Conservation (phyloP, 1,140 invertebrate genomes). For the Globodera ellingtonae region DNA sequence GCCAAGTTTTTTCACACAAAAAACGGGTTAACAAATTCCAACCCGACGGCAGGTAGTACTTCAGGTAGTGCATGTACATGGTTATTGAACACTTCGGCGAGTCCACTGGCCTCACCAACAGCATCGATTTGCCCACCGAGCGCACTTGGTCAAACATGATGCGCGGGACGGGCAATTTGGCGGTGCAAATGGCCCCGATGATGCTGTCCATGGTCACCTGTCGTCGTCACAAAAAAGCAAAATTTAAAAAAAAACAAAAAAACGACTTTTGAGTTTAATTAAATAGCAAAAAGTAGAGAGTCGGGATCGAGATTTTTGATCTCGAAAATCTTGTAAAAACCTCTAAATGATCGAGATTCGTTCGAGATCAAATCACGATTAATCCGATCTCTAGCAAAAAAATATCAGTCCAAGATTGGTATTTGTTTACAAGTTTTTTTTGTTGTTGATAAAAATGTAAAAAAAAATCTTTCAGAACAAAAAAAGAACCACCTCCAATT, state of each 20-base stretch:
- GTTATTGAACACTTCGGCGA: slow-evolving; percentile 74
- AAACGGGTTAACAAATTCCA: slow-evolving; percentile 53
- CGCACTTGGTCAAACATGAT: slow-evolving; percentile 70
- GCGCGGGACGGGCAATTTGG: slow-evolving; percentile 51
- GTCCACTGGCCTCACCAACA: slow-evolving; percentile 77
- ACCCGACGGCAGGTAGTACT: slow-evolving; percentile 78
- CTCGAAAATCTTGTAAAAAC: too few species aligned
- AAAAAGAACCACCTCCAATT: slow-evolving; percentile 63
- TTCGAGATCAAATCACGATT: too few species aligned
- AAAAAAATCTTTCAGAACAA: too few species aligned
- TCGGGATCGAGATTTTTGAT: too few species aligned
- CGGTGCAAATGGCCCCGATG: slow-evolving; percentile 65
- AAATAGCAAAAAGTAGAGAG: too few species aligned
- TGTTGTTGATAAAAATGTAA: too few species aligned
- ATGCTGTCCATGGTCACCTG: slow-evolving; percentile 69
- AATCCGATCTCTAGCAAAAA: too few species aligned
- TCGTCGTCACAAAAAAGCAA: slow-evolving; percentile 71
- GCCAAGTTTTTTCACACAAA: too few species aligned
- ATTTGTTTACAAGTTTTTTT: too few species aligned
- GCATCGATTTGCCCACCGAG: slow-evolving; percentile 76
- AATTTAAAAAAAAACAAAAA: not conserved
- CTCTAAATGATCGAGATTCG: too few species aligned
- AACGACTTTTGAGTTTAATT: too few species aligned
- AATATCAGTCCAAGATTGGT: too few species aligned
- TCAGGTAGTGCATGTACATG: slow-evolving; percentile 78